Base-by-base conservation (phyloP, 2,888 invertebrate genomes). In the Chrysopilus asiliformis region DNA sequence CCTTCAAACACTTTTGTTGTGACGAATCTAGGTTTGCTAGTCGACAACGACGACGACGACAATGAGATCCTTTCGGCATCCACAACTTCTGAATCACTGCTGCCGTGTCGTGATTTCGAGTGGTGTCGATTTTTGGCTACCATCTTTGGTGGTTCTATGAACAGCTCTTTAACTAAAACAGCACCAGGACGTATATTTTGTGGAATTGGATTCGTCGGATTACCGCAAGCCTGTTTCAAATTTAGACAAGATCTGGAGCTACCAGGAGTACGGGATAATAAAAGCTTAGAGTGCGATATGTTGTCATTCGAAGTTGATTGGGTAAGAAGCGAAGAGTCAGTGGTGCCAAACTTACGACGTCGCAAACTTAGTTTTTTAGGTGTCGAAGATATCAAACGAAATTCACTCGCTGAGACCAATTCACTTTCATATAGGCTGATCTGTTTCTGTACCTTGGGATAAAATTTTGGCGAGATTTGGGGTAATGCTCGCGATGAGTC, bases 121-220 rank as follows among this genome's bases (percentile, higher is more conserved):
- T 49, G 53, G 20, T 57, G 55, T 43, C 58, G 59, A 38, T 52
- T 68, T 42, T 61, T 66, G 2, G 69, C 61, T 33, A 68, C 56
- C 17, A 67, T 60, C 41, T 66, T 65, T 2, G 67, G 65, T 3
- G 67, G 65, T 47, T 70, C 69, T 20, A 69, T 68, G 45, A 60
- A 69, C 36, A 57, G 57, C 50, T 69, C 69, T 51, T 65, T 68
- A 2, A 69, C 60, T 17, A 67, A 49, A 15, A 68, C 55, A 4
- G 65, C 57, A 2, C 67, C 68, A 0, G 64, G 61, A 35, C 52
- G 54, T 2, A 52, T 50, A 10, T 45, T 43, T 20, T 8, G 44
- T 38, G 38, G 43, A 18, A 47, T 45, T 33, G 49, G 48, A 34
- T 12, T 10, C 4, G 10, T 9, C n/a, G n/a, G n/a, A 16, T 14